Percentiles rank a stretch among this genome's conserved stretches.
Conservation (phyloP, 2,888 invertebrate genomes). For the Cephus rjabovi region DNA sequence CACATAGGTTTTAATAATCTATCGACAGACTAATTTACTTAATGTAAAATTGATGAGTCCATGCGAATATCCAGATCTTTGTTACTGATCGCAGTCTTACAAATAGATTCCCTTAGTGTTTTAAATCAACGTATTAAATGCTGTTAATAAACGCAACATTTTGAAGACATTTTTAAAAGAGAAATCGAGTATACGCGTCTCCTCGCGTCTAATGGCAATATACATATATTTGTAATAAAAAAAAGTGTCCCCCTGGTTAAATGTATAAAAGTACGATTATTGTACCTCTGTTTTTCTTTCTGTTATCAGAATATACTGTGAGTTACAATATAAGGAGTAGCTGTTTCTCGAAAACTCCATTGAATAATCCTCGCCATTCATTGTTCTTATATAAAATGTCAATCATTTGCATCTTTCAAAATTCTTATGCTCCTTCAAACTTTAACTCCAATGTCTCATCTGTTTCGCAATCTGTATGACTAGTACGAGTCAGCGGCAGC, state of each 20-base stretch:
- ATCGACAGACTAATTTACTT: not conserved
- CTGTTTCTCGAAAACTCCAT: not conserved
- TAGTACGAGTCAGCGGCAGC: not conserved
- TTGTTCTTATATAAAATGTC: not conserved
- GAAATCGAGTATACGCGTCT: not conserved
- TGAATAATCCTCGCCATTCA: not conserved
- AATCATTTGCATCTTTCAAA: not conserved
- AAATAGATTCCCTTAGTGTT: not conserved
- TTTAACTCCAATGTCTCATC: not conserved
- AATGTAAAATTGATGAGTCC: not conserved
- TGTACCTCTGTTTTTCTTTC: constrained; percentile 15
- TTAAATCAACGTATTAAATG: not conserved
- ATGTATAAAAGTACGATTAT: constrained; percentile 13
- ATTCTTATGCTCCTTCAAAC: not conserved
- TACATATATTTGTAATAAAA: not conserved
- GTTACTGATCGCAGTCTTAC: not conserved
- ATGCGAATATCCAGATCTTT: not conserved
- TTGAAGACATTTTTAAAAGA: not conserved
- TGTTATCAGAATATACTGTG: constrained; percentile 20
- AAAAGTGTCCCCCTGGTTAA: not conserved
- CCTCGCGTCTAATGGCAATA: not conserved
- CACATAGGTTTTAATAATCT: not conserved
- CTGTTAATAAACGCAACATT: not conserved
- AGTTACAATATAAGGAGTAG: not conserved
- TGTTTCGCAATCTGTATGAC: not conserved